Conservation (phyloP, 2,797 vertebrate species). For the Urophycis tenuis region DNA sequence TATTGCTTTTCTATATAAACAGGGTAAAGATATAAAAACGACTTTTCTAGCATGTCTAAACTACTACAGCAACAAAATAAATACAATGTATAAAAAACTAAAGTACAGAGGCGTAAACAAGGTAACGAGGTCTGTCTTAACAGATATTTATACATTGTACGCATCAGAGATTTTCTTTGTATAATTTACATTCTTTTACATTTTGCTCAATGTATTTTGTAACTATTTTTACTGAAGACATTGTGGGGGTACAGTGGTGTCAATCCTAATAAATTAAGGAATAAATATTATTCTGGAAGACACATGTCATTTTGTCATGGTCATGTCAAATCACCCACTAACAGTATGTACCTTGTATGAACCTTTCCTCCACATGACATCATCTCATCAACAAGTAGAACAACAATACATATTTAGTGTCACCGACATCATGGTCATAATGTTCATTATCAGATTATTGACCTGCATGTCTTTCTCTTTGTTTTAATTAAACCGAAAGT, state of each 20-base stretch:
- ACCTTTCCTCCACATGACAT: neutral
- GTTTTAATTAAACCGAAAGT: neutral
- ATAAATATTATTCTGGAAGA: conserved; percentile 53
- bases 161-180: conserved; percentile 4
- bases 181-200: conserved; percentile 34
- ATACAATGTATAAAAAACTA: conserved; percentile 43
- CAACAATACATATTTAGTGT: too few relatives aligned
- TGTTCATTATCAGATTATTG: neutral
- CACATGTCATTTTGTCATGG: conserved; percentile 24
- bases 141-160: conserved; percentile 16
- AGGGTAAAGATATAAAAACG: conserved; percentile 39
- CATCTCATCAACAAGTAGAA: neutral
- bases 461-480: neutral
- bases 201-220: conserved; percentile 39
- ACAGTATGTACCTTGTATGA: conserved; percentile 1
- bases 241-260: conserved; percentile 34
- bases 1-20: conserved; percentile 47
- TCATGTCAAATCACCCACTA: conserved; percentile 4
- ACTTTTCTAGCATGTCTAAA: conserved; percentile 37
- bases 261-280: conserved; percentile 59
- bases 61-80: conserved; percentile 43
- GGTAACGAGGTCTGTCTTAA: conserved; percentile 38
- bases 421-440: neutral
- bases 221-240: conserved; percentile 27
- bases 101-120: conserved; percentile 49